phyloP scores from a whole-genome alignment of 2,888 invertebrate species.

The Scaeva pyrastri region DNA sequence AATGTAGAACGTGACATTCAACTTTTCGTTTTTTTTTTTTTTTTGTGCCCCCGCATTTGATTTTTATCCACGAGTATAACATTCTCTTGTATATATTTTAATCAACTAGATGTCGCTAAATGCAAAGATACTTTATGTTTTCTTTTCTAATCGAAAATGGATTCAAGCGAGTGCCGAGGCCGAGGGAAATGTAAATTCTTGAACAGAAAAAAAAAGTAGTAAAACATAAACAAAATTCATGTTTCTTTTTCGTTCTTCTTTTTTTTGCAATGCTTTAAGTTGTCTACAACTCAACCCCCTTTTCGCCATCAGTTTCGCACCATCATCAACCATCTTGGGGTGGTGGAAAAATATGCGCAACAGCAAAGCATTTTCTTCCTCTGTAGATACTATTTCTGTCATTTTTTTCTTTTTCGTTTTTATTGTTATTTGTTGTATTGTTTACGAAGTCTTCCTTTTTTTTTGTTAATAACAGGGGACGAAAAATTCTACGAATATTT shows the following conservation, averaged over 20 bases:
- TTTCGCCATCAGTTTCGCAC: background rate
- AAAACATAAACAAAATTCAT: constrained; percentile 25
- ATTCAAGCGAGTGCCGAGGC: constrained; percentile 1
- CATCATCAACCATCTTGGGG: background rate
- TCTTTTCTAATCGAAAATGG: constrained; percentile 25
- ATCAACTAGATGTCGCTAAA: constrained; percentile 27
- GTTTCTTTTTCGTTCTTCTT: no score
- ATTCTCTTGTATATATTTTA: no score
- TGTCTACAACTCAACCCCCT: constrained; percentile 43
- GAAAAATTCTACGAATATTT: constrained; percentile 40
- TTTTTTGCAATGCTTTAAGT: constrained; percentile 43
- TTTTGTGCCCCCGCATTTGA: background rate
- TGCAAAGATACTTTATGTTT: background rate
- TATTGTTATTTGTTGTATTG: constrained; percentile 38
- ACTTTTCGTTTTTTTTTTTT: constrained; percentile 34
- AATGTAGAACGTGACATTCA: constrained; percentile 65
- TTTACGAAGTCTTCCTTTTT: constrained; percentile 62
- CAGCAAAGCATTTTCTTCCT: constrained; percentile 64
- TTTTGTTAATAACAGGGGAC: constrained; percentile 19
- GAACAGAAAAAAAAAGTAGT: constrained; percentile 17
- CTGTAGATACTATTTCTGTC: constrained; percentile 16
- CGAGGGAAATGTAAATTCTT: constrained; percentile 14
- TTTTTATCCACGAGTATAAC: no score
- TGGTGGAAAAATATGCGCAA: constrained; percentile 67
- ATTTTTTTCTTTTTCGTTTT: constrained; percentile 11